Conservation (phyloP, 2,888 invertebrate genomes). For the Chrysomela aeneicollis region DNA sequence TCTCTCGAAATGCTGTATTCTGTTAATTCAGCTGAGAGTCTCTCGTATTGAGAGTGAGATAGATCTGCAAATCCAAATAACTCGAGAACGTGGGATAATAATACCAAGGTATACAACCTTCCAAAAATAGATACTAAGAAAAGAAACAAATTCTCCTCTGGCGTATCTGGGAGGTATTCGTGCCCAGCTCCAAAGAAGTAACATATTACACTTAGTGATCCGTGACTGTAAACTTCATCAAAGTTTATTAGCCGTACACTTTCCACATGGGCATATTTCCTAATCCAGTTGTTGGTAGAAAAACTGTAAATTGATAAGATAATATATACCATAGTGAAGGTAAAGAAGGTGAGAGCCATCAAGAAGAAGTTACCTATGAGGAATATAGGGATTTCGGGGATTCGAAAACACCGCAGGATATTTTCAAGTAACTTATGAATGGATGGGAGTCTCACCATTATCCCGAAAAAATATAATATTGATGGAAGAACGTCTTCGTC, state of each 20-base stretch:
- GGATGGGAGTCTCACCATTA: neutral
- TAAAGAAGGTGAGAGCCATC: neutral
- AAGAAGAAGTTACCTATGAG: neutral
- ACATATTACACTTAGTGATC: neutral
- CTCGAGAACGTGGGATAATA: neutral
- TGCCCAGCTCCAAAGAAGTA: conserved; percentile 9
- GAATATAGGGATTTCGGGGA: neutral
- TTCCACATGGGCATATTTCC: too few relatives aligned
- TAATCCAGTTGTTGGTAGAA: too few relatives aligned
- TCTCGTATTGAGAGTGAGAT: conserved; percentile 9
- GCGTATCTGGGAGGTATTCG: neutral
- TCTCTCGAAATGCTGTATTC: neutral
- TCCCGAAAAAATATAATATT: neutral
- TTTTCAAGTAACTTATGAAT: neutral
- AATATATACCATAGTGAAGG: too few relatives aligned
- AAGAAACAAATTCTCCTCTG: neutral
- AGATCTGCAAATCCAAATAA: neutral
- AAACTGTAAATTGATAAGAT: too few relatives aligned
- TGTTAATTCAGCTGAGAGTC: neutral
- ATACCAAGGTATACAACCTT: neutral
- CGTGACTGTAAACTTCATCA: neutral
- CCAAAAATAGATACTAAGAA: neutral
- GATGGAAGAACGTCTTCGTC: too few relatives aligned
- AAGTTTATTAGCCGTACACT: too few relatives aligned
- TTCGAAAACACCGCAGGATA: neutral